Conservation (phyloP, 2,888 invertebrate species). For the Ophioninae sp. region DNA sequence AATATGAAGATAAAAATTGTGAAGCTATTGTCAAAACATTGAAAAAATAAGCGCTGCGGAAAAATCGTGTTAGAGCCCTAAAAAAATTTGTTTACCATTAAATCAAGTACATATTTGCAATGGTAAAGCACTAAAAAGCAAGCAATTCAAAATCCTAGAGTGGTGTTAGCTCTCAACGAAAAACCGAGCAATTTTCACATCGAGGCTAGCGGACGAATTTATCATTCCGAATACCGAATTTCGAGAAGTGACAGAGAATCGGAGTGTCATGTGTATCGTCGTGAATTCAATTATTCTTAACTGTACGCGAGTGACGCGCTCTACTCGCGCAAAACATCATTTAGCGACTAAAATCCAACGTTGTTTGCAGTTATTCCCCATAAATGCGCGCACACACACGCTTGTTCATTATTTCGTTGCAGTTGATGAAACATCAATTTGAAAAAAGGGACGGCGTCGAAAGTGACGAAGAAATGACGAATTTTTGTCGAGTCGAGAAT, state of each 20-base stretch:
- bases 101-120: too few species aligned
- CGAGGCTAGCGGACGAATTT: not conserved
- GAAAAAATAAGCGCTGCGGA: too few species aligned
- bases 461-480: not conserved
- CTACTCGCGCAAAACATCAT: not conserved
- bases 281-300: conserved; percentile 27
- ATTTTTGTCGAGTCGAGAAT: not conserved
- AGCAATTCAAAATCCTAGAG: too few species aligned
- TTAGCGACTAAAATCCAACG: conserved; percentile 2
- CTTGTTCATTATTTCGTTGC: not conserved
- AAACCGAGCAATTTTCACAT: not conserved
- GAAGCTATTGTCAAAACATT: too few species aligned
- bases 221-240: conserved; percentile 8
- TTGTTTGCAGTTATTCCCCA: conserved; percentile 1
- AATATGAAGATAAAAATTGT: too few species aligned
- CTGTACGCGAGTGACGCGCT: conserved; percentile 19
- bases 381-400: not conserved
- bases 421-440: not conserved
- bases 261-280: conserved; percentile 16
- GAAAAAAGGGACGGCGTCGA: not conserved
- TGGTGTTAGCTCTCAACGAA: not conserved
- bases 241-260: not conserved
- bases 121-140: too few species aligned
- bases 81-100: too few species aligned
- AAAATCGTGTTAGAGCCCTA: too few species aligned